Base-by-base conservation (phyloP, 1,140 invertebrate genomes). In the Trichonephila clavipes region DNA sequence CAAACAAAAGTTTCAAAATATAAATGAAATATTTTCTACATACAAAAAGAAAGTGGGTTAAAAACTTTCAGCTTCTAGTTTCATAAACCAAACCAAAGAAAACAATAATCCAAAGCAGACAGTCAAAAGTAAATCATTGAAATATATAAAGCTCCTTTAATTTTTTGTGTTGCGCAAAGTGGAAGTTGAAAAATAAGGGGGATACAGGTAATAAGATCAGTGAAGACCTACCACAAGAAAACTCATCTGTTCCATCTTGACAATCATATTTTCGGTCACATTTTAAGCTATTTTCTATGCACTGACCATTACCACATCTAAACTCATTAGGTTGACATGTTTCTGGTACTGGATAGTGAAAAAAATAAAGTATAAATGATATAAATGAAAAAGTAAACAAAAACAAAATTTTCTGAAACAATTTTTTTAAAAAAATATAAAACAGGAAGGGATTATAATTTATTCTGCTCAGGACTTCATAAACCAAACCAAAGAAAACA, bases 191-290 rank as follows among this genome's bases (percentile, higher is more conserved):
- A 77, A 4, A 0, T 0, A 7, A 19, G 4, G 6, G 18, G 72
- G 28, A 18, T 34, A 19, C 7, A 18, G 34, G 21, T 8, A 87
- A 87, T 87, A 19, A n/a, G 7, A n/a, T 21, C 10, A 0, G 19
- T 28, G 16, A 28, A 7, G 95, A 96, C 96, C 95, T 95, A 96
- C 96, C 91, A 95, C 96, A 96, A 85, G 96, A 94, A 10, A 95
- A 91, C 64, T 96, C 96, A 95, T 96, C 96, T 10, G 96, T 96
- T 18, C 94, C 94, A 94, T 96, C 96, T 0, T 95, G 94, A 95
- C 96, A 99, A 95, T 99, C 98, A 88, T 94, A 94, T 61, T 95
- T 94, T 91, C 94, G 91, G 93, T 96, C 95, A 94, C 95, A 96
- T 58, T 94, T 94, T 66, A 95, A 95, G 4, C 64, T 72, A 8